Evolutionary conservation across 1,140 invertebrate species (phyloP).

Genomic region (Vanessa tameamea): DNA sequence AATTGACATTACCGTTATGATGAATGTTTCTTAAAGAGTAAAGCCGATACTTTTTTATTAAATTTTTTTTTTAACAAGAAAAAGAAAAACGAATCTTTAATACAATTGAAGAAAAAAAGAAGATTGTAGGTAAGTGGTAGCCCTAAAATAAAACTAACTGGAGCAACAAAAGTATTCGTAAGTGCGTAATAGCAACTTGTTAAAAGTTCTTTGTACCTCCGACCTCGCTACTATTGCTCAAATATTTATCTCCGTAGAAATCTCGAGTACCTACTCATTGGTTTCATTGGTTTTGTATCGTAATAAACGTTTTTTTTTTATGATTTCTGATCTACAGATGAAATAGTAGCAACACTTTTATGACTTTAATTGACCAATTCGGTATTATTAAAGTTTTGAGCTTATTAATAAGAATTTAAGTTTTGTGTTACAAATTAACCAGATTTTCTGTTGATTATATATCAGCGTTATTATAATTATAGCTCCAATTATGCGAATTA

Average conservation of each 20-base stretch:
- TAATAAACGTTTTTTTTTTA: not conserved
- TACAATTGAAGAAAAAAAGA: not conserved
- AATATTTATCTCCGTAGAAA: constrained; percentile 30
- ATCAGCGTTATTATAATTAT: no score
- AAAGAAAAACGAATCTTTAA: not conserved
- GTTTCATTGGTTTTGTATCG: not conserved
- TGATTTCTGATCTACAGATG: not conserved
- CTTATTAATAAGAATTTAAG: not conserved
- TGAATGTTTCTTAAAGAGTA: no score
- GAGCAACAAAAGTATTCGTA: constrained; percentile 34
- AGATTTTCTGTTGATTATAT: no score
- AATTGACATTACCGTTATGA: no score
- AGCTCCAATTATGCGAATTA: no score
- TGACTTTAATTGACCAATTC: not conserved
- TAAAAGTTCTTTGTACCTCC: constrained; percentile 36
- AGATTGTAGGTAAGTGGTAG: not conserved
- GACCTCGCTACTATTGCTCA: constrained; percentile 36
- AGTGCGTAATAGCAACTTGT: constrained; percentile 32
- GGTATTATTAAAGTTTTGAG: not conserved
- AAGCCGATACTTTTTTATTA: no score
- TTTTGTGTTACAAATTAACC: no score
- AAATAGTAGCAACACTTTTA: not conserved
- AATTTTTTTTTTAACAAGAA: no score
- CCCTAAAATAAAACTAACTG: constrained; percentile 21
- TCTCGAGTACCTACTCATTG: constrained; percentile 15